Conservation (phyloP, 2,888 invertebrate genomes). For the Cheilosia variabilis region DNA sequence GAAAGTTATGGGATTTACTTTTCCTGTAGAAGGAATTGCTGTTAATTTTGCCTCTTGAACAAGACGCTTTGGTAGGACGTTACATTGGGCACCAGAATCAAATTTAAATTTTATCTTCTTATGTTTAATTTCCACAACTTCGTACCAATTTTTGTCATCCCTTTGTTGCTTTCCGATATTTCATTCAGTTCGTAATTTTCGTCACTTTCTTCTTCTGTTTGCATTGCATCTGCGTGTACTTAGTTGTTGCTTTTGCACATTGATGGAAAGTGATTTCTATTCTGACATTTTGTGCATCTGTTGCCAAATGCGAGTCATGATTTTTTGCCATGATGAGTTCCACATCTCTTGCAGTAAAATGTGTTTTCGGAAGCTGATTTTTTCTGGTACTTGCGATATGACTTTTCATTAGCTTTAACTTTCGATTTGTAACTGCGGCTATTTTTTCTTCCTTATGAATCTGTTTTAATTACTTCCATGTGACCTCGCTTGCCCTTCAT, state of each 20-base stretch:
- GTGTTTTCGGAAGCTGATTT: neutral
- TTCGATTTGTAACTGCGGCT: constrained; percentile 4
- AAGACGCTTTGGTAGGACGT: constrained; percentile 18
- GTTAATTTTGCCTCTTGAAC: neutral
- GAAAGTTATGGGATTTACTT: neutral
- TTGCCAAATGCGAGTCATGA: constrained; percentile 15
- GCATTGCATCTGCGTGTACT: constrained; percentile 14
- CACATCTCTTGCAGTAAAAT: constrained; percentile 11
- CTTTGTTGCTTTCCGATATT: constrained; percentile 17
- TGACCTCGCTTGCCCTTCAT: no score
- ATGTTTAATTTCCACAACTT: constrained; percentile 15
- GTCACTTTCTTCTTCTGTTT: constrained; percentile 22
- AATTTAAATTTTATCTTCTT: constrained; percentile 20
- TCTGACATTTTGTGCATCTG: constrained; percentile 8
- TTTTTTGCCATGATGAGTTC: constrained; percentile 21
- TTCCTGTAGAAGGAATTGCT: constrained; percentile 7
- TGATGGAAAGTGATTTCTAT: constrained; percentile 14
- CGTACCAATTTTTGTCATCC: constrained; percentile 27
- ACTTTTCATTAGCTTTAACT: neutral
- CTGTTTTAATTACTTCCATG: no score
- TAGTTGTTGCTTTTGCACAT: constrained; percentile 14
- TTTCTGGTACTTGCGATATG: neutral
- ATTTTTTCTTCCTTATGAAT: no score
- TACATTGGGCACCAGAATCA: constrained; percentile 41
- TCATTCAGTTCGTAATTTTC: constrained; percentile 22